Conservation (phyloP, 2,113 vertebrate species). For the Syngnathus floridae region DNA sequence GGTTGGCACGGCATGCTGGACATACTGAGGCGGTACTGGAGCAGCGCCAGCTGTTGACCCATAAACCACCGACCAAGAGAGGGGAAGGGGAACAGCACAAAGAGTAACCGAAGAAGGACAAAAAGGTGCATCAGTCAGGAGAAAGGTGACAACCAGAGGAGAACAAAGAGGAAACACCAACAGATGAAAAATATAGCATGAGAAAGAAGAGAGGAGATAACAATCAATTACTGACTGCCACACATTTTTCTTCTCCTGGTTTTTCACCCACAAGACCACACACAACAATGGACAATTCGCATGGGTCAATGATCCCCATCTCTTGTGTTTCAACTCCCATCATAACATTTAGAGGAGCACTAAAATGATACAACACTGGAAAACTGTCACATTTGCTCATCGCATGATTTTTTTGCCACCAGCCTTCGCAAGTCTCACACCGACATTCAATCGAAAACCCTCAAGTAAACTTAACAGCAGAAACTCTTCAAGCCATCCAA, state of each 20-base stretch:
- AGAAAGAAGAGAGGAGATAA: constrained; percentile 41
- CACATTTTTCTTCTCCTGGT: neutral
- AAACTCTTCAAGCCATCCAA: too few relatives aligned
- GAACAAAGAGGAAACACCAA: neutral
- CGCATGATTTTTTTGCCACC: neutral
- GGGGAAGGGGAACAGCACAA: constrained; percentile 48
- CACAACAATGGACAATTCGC: neutral
- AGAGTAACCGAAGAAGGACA: constrained; percentile 9
- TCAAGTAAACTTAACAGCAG: neutral
- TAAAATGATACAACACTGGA: neutral
- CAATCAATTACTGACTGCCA: neutral
- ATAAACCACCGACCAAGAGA: constrained; percentile 55
- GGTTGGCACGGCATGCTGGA: constrained; percentile 88
- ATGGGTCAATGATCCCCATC: neutral
- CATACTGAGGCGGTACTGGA: constrained; percentile 96
- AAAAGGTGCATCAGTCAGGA: constrained; percentile 1
- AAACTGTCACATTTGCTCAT: neutral
- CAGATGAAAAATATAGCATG: neutral
- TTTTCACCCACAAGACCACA: neutral
- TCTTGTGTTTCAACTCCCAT: neutral
- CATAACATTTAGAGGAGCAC: constrained; percentile 21
- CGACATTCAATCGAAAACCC: neutral
- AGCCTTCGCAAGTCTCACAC: neutral
- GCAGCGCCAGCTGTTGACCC: constrained; percentile 94
- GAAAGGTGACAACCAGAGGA: constrained; percentile 13